phyloP scores from a whole-genome alignment of 2,797 vertebrate species.

The Meriones psammophilus region DNA sequence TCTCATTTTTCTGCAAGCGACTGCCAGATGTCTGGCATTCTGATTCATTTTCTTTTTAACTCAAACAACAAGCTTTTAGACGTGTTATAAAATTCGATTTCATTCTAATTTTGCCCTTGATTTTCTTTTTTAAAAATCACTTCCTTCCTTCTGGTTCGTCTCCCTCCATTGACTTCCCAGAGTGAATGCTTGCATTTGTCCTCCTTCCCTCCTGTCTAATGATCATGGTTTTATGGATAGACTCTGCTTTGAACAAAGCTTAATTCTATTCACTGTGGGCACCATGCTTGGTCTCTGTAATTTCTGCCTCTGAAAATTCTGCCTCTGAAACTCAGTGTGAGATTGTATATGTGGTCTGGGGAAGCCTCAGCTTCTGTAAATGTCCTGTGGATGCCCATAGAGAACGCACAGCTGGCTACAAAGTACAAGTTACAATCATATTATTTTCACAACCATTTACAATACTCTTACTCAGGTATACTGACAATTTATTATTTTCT shows the following conservation, averaged over 20 bases:
- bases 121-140: constrained; percentile 72
- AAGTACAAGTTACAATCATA: constrained; percentile 18
- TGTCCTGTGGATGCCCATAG: background rate
- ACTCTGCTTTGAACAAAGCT: constrained; percentile 75
- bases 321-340: constrained; percentile 31
- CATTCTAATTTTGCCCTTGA: constrained; percentile 73
- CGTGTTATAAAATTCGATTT: constrained; percentile 73
- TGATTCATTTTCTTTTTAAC: constrained; percentile 10
- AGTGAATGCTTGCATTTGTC: constrained; percentile 68
- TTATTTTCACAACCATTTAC: background rate
- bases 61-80: constrained; percentile 60
- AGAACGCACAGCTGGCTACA: background rate
- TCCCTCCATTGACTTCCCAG: constrained; percentile 68
- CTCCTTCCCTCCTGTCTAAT: constrained; percentile 68
- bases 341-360: constrained; percentile 33
- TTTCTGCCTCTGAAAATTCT: constrained; percentile 65
- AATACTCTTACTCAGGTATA: background rate
- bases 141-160: constrained; percentile 71
- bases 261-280: constrained; percentile 74
- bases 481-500: constrained; percentile 1
- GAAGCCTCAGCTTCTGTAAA: constrained; percentile 4
- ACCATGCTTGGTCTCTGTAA: constrained; percentile 27
- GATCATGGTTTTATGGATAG: constrained; percentile 67
- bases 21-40: constrained; percentile 73
- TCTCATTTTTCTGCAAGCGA: constrained; percentile 58